Evolutionary conservation across 2,113 vertebrate genomes (phyloP).

Genomic region (Triplophysa dalaica): DNA sequence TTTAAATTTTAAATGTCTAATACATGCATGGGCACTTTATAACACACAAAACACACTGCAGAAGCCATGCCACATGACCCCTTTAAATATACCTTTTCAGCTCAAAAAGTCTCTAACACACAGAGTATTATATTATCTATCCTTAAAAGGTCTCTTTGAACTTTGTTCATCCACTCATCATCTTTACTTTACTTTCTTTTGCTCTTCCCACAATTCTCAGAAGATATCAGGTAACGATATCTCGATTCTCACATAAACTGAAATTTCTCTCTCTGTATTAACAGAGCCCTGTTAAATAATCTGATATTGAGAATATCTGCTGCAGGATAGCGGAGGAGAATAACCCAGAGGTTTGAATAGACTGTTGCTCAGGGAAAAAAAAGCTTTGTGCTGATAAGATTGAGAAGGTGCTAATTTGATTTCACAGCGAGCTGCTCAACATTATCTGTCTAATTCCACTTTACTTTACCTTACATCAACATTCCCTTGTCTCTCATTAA

Average conservation of each 20-base stretch:
- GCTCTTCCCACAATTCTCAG: slow-evolving; percentile 1
- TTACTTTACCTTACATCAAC: slow-evolving; percentile 31
- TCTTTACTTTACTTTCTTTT: background rate
- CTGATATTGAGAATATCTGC: slow-evolving; percentile 21
- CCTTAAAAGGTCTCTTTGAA: background rate
- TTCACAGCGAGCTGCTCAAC: slow-evolving; percentile 62
- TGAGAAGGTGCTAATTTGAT: slow-evolving; percentile 67
- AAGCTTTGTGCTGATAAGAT: slow-evolving; percentile 56
- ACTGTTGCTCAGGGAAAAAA: slow-evolving; percentile 1
- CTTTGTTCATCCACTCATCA: background rate
- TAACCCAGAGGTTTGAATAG: slow-evolving; percentile 33
- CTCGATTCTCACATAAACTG: background rate
- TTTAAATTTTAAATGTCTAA: too few species aligned
- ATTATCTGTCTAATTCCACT: slow-evolving; percentile 53
- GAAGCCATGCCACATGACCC: too few species aligned
- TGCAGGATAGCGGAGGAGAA: slow-evolving; percentile 5
- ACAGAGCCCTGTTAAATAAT: slow-evolving; percentile 8
- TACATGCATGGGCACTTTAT: too few species aligned
- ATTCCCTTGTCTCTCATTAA: slow-evolving; percentile 42
- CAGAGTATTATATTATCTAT: background rate
- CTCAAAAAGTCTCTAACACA: background rate
- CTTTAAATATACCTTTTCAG: background rate
- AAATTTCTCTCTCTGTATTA: slow-evolving; percentile 14
- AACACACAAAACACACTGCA: too few species aligned
- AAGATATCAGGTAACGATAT: slow-evolving; percentile 10